Conservation (phyloP, 2,888 invertebrate genomes). For the Hirtodrosophila cameraria region DNA sequence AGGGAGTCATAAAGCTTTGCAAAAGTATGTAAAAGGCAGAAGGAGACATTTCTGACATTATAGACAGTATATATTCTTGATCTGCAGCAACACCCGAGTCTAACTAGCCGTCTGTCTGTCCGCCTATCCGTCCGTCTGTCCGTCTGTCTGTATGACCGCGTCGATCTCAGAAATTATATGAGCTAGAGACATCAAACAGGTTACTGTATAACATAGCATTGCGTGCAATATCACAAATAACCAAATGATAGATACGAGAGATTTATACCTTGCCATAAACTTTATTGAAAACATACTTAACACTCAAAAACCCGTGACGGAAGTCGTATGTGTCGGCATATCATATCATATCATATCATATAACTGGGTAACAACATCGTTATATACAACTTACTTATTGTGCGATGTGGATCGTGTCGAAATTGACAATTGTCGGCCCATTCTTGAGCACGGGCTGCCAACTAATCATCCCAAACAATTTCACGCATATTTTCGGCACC, state of each 20-base stretch:
- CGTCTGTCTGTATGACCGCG: no score
- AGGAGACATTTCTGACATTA: no score
- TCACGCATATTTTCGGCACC: constrained; percentile 94
- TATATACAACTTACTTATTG: constrained; percentile 86
- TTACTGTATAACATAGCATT: constrained; percentile 62
- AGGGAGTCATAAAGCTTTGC: no score
- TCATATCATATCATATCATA: not conserved
- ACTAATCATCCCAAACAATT: constrained; percentile 95
- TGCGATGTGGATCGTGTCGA: constrained; percentile 89
- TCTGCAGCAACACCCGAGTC: no score
- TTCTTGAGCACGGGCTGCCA: constrained; percentile 91
- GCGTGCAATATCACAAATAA: no score
- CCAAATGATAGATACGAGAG: constrained; percentile 21
- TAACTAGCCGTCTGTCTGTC: no score
- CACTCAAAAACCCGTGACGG: constrained; percentile 38
- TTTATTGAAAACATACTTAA: constrained; percentile 39
- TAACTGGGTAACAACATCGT: constrained; percentile 10
- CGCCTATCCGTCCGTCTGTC: no score
- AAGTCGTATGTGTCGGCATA: constrained; percentile 33
- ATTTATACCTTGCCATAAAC: constrained; percentile 28
- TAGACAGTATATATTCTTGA: no score
- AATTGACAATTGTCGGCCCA: constrained; percentile 93
- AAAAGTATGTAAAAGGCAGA: no score
- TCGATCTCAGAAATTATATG: not conserved
- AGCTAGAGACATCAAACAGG: constrained; percentile 62